A percentile compares a stretch with the other conserved stretches of the same genome.
These are phyloP conservation scores for Poecilia velifera DNA, from an alignment of 2,797 vertebrate species.

Conservation along the genomic window DNA sequence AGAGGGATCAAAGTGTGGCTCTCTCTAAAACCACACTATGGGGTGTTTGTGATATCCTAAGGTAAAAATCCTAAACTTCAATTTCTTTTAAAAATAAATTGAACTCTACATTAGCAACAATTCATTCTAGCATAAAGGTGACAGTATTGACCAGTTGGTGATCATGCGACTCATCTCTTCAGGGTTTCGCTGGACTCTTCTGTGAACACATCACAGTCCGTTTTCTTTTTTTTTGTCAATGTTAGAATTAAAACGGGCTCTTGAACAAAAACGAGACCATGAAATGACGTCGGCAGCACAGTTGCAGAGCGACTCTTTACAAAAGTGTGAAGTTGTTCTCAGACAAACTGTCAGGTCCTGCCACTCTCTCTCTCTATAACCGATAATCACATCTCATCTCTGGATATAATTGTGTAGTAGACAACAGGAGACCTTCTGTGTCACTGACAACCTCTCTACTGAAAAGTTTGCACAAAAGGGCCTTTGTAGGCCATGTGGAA, in stretches of 20 bases:
- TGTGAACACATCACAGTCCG: neutral
- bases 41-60: conserved; percentile 4
- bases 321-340: neutral
- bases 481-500: conserved; percentile 8
- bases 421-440: neutral
- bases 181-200: neutral
- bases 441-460: neutral
- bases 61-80: conserved; percentile 2
- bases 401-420: neutral
- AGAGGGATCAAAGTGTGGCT: conserved; percentile 2
- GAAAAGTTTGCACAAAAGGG: neutral
- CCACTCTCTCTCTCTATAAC: neutral
- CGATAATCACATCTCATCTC: neutral
- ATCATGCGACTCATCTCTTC: neutral
- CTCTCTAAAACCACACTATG: neutral
- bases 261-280: neutral
- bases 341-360: neutral
- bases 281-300: neutral
- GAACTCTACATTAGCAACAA: neutral
- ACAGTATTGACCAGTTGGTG: neutral
- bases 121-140: neutral
- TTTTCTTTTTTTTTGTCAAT: neutral
- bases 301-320: neutral
- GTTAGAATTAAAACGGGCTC: neutral
- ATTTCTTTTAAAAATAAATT: neutral